A percentile compares a stretch with the other conserved stretches of the same genome.
These are phyloP conservation scores for Cliona cf. orientalis DNA, from an alignment of 37 sponge, comb jelly and placozoan species.

Conservation along the genomic window DNA sequence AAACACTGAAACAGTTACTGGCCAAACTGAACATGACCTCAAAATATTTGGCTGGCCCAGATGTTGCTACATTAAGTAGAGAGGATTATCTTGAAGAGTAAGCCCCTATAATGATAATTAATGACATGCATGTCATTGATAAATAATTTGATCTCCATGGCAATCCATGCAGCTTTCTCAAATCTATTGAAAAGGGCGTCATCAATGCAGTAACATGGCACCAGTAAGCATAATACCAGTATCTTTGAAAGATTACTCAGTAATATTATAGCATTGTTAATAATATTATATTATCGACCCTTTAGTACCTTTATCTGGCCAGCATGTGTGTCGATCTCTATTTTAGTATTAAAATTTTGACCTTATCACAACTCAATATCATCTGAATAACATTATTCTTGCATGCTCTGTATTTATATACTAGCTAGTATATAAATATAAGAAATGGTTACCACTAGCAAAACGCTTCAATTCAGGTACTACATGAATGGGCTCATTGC, in stretches of 20 bases:
- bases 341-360: too few species aligned
- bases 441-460: too few species aligned
- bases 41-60: conserved; percentile 51
- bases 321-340: too few species aligned
- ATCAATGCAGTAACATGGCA: conserved; percentile 66
- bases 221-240: conserved; percentile 48
- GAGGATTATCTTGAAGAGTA: conserved; percentile 1
- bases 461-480: too few species aligned
- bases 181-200: not conserved
- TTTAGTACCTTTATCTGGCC: too few species aligned
- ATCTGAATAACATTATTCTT: too few species aligned
- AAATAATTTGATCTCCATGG: not conserved
- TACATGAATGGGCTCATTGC: conserved; percentile 41
- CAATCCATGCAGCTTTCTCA: conserved; percentile 10
- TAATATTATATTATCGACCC: too few species aligned
- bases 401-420: too few species aligned
- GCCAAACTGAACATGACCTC: not conserved
- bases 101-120: not conserved
- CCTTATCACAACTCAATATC: too few species aligned
- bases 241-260: not conserved
- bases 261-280: too few species aligned
- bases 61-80: conserved; percentile 8
- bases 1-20: conserved; percentile 25
- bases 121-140: too few species aligned
- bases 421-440: too few species aligned